Evolutionary conservation across 2,888 invertebrate species (phyloP), one percentile per base, ranked within the genome.

Genomic region (Pemphredon lugubris): DNA sequence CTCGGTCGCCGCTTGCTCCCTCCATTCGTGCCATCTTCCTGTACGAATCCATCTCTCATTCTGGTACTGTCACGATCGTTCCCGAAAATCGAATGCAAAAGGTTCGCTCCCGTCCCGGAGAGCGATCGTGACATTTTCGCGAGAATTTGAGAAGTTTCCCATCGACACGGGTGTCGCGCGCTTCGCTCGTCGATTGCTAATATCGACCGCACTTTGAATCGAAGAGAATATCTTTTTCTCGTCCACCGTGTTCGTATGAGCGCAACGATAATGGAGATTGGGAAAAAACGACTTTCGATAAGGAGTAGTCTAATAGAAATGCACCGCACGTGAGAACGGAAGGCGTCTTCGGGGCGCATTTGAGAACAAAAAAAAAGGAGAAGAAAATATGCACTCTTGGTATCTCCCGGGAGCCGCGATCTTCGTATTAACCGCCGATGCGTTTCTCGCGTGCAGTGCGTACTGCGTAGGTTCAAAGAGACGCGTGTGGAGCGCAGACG

Each of bases 1-100:
- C 44, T 65, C 42, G 58, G 21, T 45, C 30, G 64, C 61, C 65
- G 61, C 55, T 59, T 42, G 61, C 55, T 60, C 44, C 48, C 34
- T 45, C 58, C 58, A 51, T 54, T 44, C 51, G 11, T 47, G 32
- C 34, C 18, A 9, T 45, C 45, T 58, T 32, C 18, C 44, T 47
- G 40, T 20, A 2, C 13, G 7, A 11, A n/a, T n/a, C n/a, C n/a
- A n/a, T 18, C 2, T 4, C 34, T n/a, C 21, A 34, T 6, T 2
- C 13, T 40, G 32, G 39, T 20, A 2, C 20, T 48, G 18, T 18
- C 14, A 47, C 26, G 7, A 21, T 40, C 39, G 20, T 20, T 14
- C 7, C 14, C 21, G n/a, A n/a, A n/a, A n/a, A n/a, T n/a, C n/a
- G n/a, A n/a, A n/a, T n/a, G n/a, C n/a, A n/a, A n/a, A n/a, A n/a